phyloP scores from a whole-genome alignment of 2,888 invertebrate genomes.

The Ophioninae sp. region DNA sequence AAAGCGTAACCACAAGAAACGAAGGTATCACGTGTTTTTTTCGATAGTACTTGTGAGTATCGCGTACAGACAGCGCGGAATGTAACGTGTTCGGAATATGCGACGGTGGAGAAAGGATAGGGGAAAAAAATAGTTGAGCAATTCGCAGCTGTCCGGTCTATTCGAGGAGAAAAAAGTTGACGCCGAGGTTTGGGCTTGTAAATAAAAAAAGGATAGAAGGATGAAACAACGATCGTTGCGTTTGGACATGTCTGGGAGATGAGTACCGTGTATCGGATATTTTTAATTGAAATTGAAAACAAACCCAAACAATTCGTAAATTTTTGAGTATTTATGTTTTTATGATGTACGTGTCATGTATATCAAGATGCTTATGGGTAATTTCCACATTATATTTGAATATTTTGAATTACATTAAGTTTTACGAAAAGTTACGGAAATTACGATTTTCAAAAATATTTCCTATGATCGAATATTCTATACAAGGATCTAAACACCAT shows the following conservation, averaged over 20 bases:
- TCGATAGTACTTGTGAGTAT: constrained; percentile 8
- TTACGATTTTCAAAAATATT: no score
- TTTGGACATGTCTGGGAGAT: background rate
- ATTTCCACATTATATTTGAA: no score
- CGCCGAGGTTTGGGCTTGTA: constrained; percentile 25
- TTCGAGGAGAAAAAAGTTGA: constrained; percentile 3
- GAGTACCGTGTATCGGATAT: background rate
- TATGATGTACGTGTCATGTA: no score
- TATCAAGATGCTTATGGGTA: no score
- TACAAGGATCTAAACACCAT: no score
- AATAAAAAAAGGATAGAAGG: constrained; percentile 14
- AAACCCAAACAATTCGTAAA: no score
- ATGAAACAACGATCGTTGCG: background rate
- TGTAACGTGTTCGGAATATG: constrained; percentile 15
- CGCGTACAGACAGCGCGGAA: constrained; percentile 13
- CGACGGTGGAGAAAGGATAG: constrained; percentile 11
- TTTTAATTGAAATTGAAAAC: background rate
- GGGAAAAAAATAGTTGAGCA: constrained; percentile 26
- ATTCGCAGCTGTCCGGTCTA: constrained; percentile 26
- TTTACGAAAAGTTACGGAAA: no score
- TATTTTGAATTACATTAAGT: no score
- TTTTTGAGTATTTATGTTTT: no score
- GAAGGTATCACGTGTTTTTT: constrained; percentile 33
- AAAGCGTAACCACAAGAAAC: constrained; percentile 42
- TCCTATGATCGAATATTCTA: no score